Conservation (phyloP, 2,888 invertebrate species). For the Xanthostigma xanthostigma region DNA sequence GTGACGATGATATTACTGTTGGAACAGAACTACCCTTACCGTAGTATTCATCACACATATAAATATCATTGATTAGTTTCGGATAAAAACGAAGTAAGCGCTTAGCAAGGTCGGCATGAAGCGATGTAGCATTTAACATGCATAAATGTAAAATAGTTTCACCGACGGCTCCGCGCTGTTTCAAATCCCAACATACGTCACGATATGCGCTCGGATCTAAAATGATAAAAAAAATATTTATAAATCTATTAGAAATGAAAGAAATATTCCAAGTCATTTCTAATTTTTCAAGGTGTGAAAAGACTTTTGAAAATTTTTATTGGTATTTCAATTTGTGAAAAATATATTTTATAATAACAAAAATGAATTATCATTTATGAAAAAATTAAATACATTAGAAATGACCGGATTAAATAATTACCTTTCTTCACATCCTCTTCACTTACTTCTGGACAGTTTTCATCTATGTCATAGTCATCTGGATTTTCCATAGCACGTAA, state of each 20-base stretch:
- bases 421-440: constrained; percentile 32
- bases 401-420: constrained; percentile 13
- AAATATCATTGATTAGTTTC: constrained; percentile 89
- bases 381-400: not conserved
- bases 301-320: too few species aligned
- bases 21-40: constrained; percentile 46
- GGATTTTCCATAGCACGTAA: constrained; percentile 70
- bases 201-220: constrained; percentile 56
- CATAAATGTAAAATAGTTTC: constrained; percentile 91
- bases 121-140: constrained; percentile 75
- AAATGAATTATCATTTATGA: too few species aligned
- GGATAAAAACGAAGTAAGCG: constrained; percentile 83
- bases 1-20: not conserved
- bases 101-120: constrained; percentile 88
- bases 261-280: too few species aligned
- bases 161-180: constrained; percentile 88
- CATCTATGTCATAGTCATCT: constrained; percentile 69
- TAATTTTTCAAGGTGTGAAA: too few species aligned
- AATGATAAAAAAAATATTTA: constrained; percentile 4
- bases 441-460: constrained; percentile 50
- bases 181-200: constrained; percentile 81
- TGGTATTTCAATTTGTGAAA: too few species aligned
- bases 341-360: too few species aligned
- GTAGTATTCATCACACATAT: constrained; percentile 93
- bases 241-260: too few species aligned